Conservation (phyloP, 92 coral and sea anemone genomes). For the Porites lobata region DNA sequence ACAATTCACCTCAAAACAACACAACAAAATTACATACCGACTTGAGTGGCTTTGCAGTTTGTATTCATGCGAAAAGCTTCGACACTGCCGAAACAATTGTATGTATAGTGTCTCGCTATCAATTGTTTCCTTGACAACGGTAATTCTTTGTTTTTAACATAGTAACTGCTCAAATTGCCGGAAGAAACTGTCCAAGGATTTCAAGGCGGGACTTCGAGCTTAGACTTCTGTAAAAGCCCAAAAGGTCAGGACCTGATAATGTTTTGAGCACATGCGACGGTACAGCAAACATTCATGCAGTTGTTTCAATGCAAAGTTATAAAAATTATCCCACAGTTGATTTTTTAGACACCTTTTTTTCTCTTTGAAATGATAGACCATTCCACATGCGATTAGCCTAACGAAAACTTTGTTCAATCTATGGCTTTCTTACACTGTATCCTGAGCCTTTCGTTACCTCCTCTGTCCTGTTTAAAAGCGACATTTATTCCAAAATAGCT, state of each 20-base stretch:
- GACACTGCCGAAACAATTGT: background rate
- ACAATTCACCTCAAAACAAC: too few species aligned
- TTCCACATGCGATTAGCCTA: too few species aligned
- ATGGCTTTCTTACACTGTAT: too few species aligned
- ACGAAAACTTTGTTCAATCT: too few species aligned
- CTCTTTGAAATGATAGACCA: too few species aligned
- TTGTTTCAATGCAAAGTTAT: background rate
- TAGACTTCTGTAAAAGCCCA: background rate
- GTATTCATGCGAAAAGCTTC: background rate
- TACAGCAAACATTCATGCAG: background rate
- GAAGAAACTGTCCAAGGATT: constrained; percentile 4
- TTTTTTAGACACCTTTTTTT: too few species aligned
- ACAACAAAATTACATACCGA: background rate
- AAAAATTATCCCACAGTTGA: too few species aligned
- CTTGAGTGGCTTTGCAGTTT: background rate
- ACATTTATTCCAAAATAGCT: too few species aligned
- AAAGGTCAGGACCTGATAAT: background rate
- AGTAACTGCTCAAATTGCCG: background rate
- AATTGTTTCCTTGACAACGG: background rate
- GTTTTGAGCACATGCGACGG: background rate
- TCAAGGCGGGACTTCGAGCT: background rate
- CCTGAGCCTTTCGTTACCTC: too few species aligned
- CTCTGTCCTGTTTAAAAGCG: too few species aligned
- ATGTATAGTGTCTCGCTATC: background rate
- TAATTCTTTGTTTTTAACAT: background rate